Percentiles rank a stretch among this genome's conserved stretches.
phyloP scores from a whole-genome alignment of 2,797 vertebrate species.

The Hypotaenidia philippensis region DNA sequence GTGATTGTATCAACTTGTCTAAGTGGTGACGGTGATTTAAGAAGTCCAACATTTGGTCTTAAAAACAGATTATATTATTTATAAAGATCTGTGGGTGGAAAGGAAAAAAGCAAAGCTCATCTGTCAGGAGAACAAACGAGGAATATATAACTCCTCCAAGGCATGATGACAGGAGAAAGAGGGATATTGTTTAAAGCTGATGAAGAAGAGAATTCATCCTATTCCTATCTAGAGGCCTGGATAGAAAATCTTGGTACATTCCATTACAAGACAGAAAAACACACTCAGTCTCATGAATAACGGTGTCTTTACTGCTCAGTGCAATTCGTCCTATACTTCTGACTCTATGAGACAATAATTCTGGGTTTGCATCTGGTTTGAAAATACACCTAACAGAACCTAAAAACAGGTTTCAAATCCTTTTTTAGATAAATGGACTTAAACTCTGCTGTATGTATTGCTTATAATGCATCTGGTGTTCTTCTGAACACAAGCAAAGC shows the following conservation, averaged over 20 bases:
- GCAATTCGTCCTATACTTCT: background rate
- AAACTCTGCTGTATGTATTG: background rate
- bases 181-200: constrained; percentile 23
- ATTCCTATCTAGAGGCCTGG: background rate
- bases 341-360: background rate
- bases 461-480: background rate
- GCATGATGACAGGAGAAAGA: constrained; percentile 45
- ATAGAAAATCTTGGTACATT: background rate
- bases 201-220: constrained; percentile 25
- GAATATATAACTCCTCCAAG: constrained; percentile 16
- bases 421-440: background rate
- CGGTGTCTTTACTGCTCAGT: background rate
- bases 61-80: constrained; percentile 61
- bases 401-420: background rate
- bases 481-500: background rate
- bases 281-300: background rate
- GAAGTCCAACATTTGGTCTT: constrained; percentile 61
- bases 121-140: constrained; percentile 49
- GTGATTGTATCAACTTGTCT: constrained; percentile 18
- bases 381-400: background rate
- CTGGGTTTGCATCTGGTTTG: background rate
- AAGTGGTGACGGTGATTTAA: background rate
- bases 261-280: background rate
- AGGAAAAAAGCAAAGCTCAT: constrained; percentile 53
- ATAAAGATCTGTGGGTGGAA: constrained; percentile 66